phyloP scores from a whole-genome alignment of 2,797 vertebrate genomes.

The Sebastes melanostomus region DNA sequence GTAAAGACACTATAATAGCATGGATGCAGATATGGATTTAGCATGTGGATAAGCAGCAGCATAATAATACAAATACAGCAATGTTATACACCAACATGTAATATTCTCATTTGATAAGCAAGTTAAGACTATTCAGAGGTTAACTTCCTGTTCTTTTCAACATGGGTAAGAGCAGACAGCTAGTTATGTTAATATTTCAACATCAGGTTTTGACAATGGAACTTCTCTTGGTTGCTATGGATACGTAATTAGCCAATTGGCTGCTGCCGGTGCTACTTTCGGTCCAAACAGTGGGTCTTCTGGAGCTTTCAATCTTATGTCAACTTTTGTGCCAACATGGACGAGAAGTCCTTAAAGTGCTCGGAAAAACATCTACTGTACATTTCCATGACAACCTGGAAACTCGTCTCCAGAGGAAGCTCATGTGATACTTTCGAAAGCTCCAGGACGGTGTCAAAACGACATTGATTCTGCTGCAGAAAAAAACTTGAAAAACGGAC shows the following conservation, averaged over 20 bases:
- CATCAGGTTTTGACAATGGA: not conserved
- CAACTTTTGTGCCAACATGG: not conserved
- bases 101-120: not conserved
- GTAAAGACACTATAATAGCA: not conserved
- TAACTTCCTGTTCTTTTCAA: constrained; percentile 1
- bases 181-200: not conserved
- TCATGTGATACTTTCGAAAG: not conserved
- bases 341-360: not conserved
- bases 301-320: not conserved
- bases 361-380: not conserved
- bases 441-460: not conserved
- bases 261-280: not conserved
- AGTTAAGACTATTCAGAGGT: not conserved
- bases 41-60: no score
- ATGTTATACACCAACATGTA: no score
- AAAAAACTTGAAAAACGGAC: not conserved
- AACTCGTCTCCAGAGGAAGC: not conserved
- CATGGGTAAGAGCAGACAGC: not conserved
- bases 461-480: not conserved
- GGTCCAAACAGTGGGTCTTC: not conserved
- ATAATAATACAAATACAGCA: no score
- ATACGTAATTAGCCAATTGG: not conserved
- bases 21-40: not conserved
- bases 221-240: constrained; percentile 1
- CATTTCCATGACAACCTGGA: not conserved